Percentiles rank a stretch among this genome's conserved stretches.
Evolutionary conservation across 2,888 invertebrate genomes (phyloP).

Genomic region (Tiliacea aurago): DNA sequence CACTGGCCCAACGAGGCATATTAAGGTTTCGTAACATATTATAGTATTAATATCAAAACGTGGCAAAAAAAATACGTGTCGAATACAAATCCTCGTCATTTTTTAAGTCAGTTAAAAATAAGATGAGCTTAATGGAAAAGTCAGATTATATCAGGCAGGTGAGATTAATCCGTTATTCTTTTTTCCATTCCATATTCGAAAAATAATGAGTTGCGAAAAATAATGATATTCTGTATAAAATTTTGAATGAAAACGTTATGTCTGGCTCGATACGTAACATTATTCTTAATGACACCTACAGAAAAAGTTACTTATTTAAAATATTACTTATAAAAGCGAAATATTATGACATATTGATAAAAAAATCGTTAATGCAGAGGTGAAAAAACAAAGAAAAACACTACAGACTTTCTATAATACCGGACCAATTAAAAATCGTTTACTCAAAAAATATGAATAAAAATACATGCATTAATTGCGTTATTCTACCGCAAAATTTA

Average conservation of each 20-base stretch:
- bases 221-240: constrained; percentile 38
- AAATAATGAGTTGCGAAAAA: constrained; percentile 21
- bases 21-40: neutral
- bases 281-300: neutral
- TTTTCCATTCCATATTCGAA: constrained; percentile 40
- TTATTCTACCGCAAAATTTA: constrained; percentile 16
- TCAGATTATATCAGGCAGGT: constrained; percentile 43
- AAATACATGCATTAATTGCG: constrained; percentile 38
- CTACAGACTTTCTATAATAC: too few species aligned
- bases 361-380: neutral
- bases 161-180: constrained; percentile 46
- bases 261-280: constrained; percentile 3
- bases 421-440: constrained; percentile 15
- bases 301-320: neutral
- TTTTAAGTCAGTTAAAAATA: constrained; percentile 17
- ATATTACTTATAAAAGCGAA: neutral
- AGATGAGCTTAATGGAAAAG: constrained; percentile 43
- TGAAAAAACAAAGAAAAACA: neutral
- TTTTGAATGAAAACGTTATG: constrained; percentile 17
- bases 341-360: neutral
- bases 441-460: constrained; percentile 8
- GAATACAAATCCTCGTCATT: neutral
- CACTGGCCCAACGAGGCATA: neutral
- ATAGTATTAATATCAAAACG: constrained; percentile 5
- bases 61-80: neutral